These are phyloP conservation scores for Peromyscus nudipes DNA, from an alignment of 2,797 vertebrate species.

Conservation along the genomic window DNA sequence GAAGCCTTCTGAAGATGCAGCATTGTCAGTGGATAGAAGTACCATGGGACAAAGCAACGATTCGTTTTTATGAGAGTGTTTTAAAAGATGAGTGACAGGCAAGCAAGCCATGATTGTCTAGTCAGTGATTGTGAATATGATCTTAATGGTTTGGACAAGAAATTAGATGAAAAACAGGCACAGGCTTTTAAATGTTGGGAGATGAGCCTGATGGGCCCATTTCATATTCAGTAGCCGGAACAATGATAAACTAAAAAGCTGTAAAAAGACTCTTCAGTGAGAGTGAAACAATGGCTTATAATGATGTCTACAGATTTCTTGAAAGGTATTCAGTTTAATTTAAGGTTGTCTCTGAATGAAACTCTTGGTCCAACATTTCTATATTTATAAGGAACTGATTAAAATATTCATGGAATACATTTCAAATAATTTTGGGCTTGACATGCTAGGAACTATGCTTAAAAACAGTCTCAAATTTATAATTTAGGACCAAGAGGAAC, in stretches of 20 bases:
- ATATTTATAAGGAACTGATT: constrained; percentile 73
- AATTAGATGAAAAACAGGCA: constrained; percentile 53
- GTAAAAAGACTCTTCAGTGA: constrained; percentile 72
- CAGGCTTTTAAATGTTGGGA: constrained; percentile 59
- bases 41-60: constrained; percentile 53
- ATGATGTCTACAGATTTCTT: constrained; percentile 58
- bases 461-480: neutral
- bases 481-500: constrained; percentile 25
- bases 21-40: neutral
- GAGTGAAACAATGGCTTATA: constrained; percentile 71
- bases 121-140: constrained; percentile 68
- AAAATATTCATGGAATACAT: constrained; percentile 61
- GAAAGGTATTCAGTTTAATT: constrained; percentile 73
- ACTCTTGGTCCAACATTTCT: constrained; percentile 74
- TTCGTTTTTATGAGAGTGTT: constrained; percentile 66
- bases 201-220: constrained; percentile 53
- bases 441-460: constrained; percentile 33
- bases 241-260: constrained; percentile 69
- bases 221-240: constrained; percentile 66
- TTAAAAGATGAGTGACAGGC: constrained; percentile 71
- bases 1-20: neutral
- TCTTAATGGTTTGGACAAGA: constrained; percentile 63
- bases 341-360: constrained; percentile 74
- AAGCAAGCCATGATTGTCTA: constrained; percentile 69
- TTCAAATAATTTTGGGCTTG: constrained; percentile 42